Evolutionary conservation across 2,888 invertebrate genomes (phyloP).

Genomic region (Agriopis aurantiaria): DNA sequence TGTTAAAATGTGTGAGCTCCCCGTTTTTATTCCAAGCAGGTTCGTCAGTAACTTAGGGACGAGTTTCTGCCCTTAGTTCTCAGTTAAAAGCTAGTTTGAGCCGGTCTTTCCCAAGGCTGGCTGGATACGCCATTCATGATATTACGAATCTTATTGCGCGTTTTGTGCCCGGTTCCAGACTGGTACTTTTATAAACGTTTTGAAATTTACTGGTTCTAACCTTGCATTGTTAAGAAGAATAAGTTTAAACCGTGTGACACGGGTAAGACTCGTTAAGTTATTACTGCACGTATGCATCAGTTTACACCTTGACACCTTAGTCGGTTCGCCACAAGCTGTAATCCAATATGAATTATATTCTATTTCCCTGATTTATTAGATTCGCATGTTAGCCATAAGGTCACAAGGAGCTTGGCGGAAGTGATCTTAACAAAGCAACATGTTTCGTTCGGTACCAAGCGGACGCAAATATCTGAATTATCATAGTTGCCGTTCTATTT

Average conservation of each 20-base stretch:
- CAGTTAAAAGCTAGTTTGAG: conserved; percentile 24
- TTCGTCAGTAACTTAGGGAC: conserved; percentile 15
- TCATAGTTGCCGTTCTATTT: conserved; percentile 15
- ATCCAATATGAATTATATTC: conserved; percentile 69
- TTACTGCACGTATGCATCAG: conserved; percentile 51
- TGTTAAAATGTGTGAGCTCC: conserved; percentile 29
- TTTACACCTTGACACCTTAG: conserved; percentile 75
- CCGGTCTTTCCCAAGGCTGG: conserved; percentile 34
- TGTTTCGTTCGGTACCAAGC: conserved; percentile 41
- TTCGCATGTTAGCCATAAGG: conserved; percentile 38
- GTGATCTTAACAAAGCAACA: conserved; percentile 38
- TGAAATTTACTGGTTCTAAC: conserved; percentile 9
- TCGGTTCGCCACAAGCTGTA: conserved; percentile 57
- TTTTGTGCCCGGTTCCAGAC: conserved; percentile 15
- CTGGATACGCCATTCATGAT: conserved; percentile 24
- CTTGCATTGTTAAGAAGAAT: conserved; percentile 25
- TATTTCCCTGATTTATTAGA: conserved; percentile 60
- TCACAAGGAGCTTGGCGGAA: conserved; percentile 37
- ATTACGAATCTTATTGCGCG: conserved; percentile 5
- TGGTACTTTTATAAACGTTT: conserved; percentile 15
- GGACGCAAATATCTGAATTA: conserved; percentile 13
- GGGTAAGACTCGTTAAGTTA: conserved; percentile 11
- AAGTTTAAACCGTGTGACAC: conserved; percentile 22
- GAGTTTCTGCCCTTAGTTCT: conserved; percentile 20
- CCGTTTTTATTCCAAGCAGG: conserved; percentile 36